Conservation (phyloP, 2,797 vertebrate species). For the Liparis tanakae region DNA sequence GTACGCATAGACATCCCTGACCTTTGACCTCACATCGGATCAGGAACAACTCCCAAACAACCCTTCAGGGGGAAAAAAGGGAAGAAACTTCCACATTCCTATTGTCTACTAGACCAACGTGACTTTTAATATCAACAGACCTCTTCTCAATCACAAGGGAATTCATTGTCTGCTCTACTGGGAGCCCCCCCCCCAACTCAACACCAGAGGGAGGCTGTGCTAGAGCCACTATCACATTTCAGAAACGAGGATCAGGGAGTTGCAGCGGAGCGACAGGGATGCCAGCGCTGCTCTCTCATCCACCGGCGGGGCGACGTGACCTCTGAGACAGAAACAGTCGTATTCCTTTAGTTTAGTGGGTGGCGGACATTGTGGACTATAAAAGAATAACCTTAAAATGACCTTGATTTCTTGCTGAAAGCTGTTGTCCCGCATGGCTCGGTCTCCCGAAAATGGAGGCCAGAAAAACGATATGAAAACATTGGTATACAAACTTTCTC, state of each 20-base stretch:
- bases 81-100: background rate
- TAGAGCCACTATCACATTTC: conserved; percentile 13
- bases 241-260: conserved; percentile 32
- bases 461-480: background rate
- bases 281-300: conserved; percentile 28
- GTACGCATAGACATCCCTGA: too few species aligned
- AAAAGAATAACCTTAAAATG: background rate
- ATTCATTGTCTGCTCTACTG: too few species aligned
- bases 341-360: background rate
- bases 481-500: background rate
- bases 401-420: background rate
- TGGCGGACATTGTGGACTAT: background rate
- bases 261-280: conserved; percentile 11
- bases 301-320: background rate
- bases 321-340: conserved; percentile 4
- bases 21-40: too few species aligned
- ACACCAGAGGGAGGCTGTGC: conserved; percentile 46
- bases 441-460: background rate
- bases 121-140: conserved; percentile 15
- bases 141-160: conserved; percentile 20
- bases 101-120: conserved; percentile 1
- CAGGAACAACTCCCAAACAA: too few species aligned
- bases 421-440: background rate
- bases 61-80: too few species aligned
- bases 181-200: too few species aligned